phyloP scores from a whole-genome alignment of 2,888 invertebrate genomes.

The Drosophila acutilabella region DNA sequence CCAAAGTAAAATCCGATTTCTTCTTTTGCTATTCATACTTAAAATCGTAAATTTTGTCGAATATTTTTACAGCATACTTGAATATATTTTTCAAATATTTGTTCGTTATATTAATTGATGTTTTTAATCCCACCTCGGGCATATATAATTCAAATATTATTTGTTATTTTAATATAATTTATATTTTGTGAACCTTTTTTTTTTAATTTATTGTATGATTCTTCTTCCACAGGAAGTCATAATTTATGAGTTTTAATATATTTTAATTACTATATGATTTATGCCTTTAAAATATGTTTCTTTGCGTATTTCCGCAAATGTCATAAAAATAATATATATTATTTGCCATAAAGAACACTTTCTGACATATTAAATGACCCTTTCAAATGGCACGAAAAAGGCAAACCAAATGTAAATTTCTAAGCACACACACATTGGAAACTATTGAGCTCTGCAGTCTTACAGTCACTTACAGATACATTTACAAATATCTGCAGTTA shows the following conservation, averaged over 20 bases:
- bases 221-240: no score
- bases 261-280: no score
- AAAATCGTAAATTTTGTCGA: not conserved
- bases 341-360: not conserved
- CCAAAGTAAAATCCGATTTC: constrained; percentile 21
- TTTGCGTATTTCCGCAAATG: not conserved
- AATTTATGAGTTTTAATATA: no score
- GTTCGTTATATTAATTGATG: no score
- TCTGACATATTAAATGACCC: not conserved
- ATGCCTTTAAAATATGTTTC: no score
- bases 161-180: no score
- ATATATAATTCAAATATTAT: no score
- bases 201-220: no score
- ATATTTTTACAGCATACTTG: not conserved
- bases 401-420: not conserved
- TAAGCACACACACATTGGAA: not conserved
- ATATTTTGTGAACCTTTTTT: no score
- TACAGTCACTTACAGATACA: not conserved
- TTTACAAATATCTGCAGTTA: constrained; percentile 24
- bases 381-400: not conserved
- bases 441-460: constrained; percentile 1
- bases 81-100: not conserved
- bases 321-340: not conserved
- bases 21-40: constrained; percentile 14
- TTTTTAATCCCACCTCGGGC: no score